Evolutionary conservation across 2,113 vertebrate genomes (phyloP), one percentile per base, ranked within the genome.

Genomic region (Nycticorax nycticorax): DNA sequence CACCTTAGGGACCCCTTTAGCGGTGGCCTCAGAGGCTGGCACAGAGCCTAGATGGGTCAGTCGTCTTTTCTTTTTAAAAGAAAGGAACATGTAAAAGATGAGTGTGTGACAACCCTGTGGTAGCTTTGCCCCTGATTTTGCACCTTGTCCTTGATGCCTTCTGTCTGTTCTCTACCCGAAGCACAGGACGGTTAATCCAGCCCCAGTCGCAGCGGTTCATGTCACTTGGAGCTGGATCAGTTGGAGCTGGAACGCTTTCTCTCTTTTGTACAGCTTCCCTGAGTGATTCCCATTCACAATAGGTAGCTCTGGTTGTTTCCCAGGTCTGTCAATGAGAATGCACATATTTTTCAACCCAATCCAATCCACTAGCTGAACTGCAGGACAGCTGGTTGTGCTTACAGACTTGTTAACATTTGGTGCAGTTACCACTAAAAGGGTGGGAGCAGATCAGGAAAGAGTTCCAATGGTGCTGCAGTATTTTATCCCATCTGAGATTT

Each of bases 231-330:
- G 35, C 35, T 43, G 66, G 59, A 16, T 16, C 1, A 0, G 32
- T 24, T 55, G 50, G 9, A 50, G 50, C 66, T 45, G 74, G 60
- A 37, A 28, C 1, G 3, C 20, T 32, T 33, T 39, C 35, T 3
- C 41, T 8, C 23, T 15, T 7, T 47, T 3, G 1, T 16, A 3
- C n/a, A 3, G 13, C 35, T 57, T 19, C 20, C n/a, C 48, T 27
- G 27, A 17, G 41, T 2, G 1, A 12, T 8, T 30, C 43, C 33
- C 11, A 0, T 39, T 32, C 30, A 4, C 50, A 16, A 1, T 1
- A 27, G 41, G 50, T 14, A 30, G 56, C 35, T 84, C 72, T 23
- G 30, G 48, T 39, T 9, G 3, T 69, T 33, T 47, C 50, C 14
- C 32, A 18, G 35, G 39, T 26, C 79, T 48, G 26, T 26, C 2